A percentile compares a stretch with the other conserved stretches of the same genome.
Conservation (phyloP, 2,888 invertebrate species). For the Drosophila colorata region DNA sequence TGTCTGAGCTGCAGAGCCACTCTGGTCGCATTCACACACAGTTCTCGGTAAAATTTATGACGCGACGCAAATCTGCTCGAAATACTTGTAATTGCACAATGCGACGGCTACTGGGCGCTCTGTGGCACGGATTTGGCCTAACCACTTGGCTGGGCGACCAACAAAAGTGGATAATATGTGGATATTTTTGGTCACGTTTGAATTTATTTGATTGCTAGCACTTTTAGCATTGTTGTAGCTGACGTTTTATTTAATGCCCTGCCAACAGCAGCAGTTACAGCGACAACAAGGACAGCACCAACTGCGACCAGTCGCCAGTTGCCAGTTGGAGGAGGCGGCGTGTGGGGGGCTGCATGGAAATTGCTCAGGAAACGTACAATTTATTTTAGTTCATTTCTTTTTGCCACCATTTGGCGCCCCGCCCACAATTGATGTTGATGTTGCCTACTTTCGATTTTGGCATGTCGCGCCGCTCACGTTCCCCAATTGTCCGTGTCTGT, state of each 20-base stretch:
- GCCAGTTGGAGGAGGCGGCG: constrained; percentile 15
- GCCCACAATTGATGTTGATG: constrained; percentile 64
- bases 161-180: constrained; percentile 79
- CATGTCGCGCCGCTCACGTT: constrained; percentile 76
- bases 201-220: constrained; percentile 82
- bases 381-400: constrained; percentile 81
- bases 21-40: constrained; percentile 6
- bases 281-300: constrained; percentile 51
- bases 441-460: constrained; percentile 80
- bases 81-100: constrained; percentile 69
- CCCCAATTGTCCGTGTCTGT: constrained; percentile 58
- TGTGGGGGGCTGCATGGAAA: constrained; percentile 60
- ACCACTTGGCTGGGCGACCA: constrained; percentile 37
- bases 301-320: constrained; percentile 37
- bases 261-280: constrained; percentile 55
- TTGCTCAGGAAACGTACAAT: constrained; percentile 81
- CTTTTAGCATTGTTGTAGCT: constrained; percentile 81
- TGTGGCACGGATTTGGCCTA: constrained; percentile 17
- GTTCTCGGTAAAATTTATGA: constrained; percentile 62
- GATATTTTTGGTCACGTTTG: constrained; percentile 83
- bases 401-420: constrained; percentile 66
- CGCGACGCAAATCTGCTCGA: constrained; percentile 78
- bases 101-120: constrained; percentile 14
- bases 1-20: constrained; percentile 65
- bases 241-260: constrained; percentile 79